phyloP scores from a whole-genome alignment of 2,888 invertebrate genomes.

The Clitarchus hookeri region DNA sequence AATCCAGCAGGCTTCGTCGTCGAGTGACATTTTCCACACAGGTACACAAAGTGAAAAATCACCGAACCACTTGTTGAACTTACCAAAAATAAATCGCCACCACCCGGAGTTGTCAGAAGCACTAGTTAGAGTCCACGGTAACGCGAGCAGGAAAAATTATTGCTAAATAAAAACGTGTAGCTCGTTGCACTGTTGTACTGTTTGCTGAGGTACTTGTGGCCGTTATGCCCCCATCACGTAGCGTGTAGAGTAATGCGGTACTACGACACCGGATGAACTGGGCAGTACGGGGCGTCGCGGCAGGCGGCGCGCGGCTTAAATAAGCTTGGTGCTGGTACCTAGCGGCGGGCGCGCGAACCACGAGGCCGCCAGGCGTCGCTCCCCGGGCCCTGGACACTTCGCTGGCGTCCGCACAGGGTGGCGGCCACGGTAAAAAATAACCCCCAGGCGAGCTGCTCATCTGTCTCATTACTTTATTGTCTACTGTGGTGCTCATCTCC shows the following conservation, averaged over 20 bases:
- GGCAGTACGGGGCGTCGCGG: not conserved
- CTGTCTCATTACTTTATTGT: no score
- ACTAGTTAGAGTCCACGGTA: not conserved
- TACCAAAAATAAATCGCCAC: not conserved
- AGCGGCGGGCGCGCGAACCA: not conserved
- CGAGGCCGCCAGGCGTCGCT: not conserved
- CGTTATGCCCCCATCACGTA: not conserved
- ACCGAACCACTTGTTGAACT: not conserved
- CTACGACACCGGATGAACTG: not conserved
- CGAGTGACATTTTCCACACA: not conserved
- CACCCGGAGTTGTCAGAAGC: not conserved
- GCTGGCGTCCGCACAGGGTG: no score
- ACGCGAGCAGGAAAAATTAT: not conserved
- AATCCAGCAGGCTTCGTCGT: no score
- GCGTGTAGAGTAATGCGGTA: not conserved
- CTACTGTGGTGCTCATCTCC: no score
- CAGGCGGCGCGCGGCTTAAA: not conserved
- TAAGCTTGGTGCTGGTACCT: constrained; percentile 10
- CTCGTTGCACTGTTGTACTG: not conserved
- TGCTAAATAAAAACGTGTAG: not conserved
- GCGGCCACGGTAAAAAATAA: not conserved
- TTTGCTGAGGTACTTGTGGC: not conserved
- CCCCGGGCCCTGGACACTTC: no score
- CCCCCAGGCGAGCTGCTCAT: not conserved
- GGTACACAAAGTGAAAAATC: not conserved